phyloP scores from a whole-genome alignment of 2,113 vertebrate species.

The Myotis brandtii region DNA sequence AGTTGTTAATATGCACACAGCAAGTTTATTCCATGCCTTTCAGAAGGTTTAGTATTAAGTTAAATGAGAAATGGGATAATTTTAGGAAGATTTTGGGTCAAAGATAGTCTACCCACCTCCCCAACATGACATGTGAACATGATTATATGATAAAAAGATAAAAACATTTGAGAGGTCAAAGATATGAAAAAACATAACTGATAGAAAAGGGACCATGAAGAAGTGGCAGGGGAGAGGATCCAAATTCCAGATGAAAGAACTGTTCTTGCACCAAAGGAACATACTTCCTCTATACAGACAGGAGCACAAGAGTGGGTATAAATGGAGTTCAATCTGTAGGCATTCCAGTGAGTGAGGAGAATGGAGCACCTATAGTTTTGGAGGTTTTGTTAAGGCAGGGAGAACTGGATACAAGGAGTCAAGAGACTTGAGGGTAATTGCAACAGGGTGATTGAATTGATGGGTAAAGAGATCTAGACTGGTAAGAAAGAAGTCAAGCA shows the following conservation, averaged over 20 bases:
- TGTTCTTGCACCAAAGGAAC: background rate
- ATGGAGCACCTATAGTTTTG: background rate
- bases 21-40: conserved; percentile 47
- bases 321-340: background rate
- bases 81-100: background rate
- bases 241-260: conserved; percentile 9
- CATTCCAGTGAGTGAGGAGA: background rate
- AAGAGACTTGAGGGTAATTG: conserved; percentile 3
- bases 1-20: background rate
- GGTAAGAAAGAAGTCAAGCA: background rate
- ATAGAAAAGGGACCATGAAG: background rate
- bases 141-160: background rate
- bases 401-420: background rate
- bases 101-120: background rate
- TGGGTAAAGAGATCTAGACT: background rate
- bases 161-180: conserved; percentile 23
- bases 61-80: background rate
- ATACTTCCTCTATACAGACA: background rate
- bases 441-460: background rate
- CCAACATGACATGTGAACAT: background rate
- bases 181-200: conserved; percentile 10
- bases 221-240: background rate
- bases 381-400: background rate
- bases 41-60: background rate
- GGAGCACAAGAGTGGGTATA: background rate